phyloP scores from a whole-genome alignment of 2,888 invertebrate species.

The Conops quadrifasciatus region DNA sequence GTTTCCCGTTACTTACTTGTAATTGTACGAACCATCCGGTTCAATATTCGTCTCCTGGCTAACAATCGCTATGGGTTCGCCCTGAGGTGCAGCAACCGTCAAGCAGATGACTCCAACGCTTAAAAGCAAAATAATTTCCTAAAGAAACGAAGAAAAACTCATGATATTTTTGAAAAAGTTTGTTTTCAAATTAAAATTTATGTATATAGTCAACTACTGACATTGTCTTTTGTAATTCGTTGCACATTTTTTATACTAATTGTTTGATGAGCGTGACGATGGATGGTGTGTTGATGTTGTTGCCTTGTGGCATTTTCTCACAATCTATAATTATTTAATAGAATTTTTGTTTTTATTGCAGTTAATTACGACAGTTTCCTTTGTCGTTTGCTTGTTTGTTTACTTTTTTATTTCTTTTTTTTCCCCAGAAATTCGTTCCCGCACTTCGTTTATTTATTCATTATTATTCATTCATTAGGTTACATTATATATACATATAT shows the following conservation, averaged over 20 bases:
- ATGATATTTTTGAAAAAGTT: neutral
- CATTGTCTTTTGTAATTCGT: too few relatives aligned
- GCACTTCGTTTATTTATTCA: slow-evolving; percentile 23
- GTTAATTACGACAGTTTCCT: slow-evolving; percentile 37
- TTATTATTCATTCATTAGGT: slow-evolving; percentile 22
- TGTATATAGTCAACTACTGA: neutral
- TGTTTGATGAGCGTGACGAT: neutral
- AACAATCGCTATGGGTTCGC: slow-evolving; percentile 72
- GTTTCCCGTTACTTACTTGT: slow-evolving; percentile 61
- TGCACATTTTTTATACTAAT: too few relatives aligned
- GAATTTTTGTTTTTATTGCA: slow-evolving; percentile 16
- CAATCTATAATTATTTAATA: slow-evolving; percentile 15
- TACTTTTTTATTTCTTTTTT: neutral
- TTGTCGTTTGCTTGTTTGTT: neutral
- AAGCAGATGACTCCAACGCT: slow-evolving; percentile 59
- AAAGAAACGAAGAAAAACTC: slow-evolving; percentile 41
- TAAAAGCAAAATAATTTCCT: slow-evolving; percentile 59
- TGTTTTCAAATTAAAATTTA: neutral
- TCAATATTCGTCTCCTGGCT: slow-evolving; percentile 77
- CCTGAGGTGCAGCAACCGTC: slow-evolving; percentile 69
- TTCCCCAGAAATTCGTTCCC: neutral
- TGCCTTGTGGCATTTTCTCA: slow-evolving; percentile 22
- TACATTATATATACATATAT: slow-evolving; percentile 6
- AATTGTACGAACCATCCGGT: slow-evolving; percentile 77
- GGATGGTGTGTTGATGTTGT: neutral